These are phyloP conservation scores for Venustoraphidia nigricollis DNA, from an alignment of 2,888 invertebrate genomes.

Conservation along the genomic window DNA sequence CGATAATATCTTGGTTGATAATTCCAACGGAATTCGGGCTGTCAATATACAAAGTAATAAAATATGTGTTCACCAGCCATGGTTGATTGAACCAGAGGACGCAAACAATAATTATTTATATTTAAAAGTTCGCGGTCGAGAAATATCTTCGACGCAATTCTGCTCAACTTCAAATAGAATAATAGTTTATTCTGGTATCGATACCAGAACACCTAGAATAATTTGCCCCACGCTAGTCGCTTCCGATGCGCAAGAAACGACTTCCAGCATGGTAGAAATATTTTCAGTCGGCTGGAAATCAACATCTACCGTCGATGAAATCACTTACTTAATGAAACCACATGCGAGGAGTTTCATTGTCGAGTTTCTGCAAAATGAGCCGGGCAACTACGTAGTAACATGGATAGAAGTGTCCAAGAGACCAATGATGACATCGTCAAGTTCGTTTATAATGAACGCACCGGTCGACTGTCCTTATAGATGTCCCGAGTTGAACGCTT, in stretches of 20 bases:
- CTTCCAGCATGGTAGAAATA: slow-evolving; percentile 39
- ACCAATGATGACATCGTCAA: slow-evolving; percentile 35
- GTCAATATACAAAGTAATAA: slow-evolving; percentile 32
- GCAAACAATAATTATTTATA: slow-evolving; percentile 53
- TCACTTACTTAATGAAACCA: slow-evolving; percentile 26
- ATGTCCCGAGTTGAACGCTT: slow-evolving; percentile 68
- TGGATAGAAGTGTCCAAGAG: slow-evolving; percentile 67
- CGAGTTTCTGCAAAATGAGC: slow-evolving; percentile 57
- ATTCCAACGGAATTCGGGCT: slow-evolving; percentile 33
- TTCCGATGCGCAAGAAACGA: slow-evolving; percentile 18
- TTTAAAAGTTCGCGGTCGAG: slow-evolving; percentile 49
- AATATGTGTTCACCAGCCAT: slow-evolving; percentile 53
- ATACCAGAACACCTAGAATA: slow-evolving; percentile 42
- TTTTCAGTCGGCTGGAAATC: slow-evolving; percentile 57
- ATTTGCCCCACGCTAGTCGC: slow-evolving; percentile 42
- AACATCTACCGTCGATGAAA: slow-evolving; percentile 23
- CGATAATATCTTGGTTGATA: slow-evolving; percentile 30
- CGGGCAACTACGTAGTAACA: slow-evolving; percentile 56
- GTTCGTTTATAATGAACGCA: slow-evolving; percentile 32
- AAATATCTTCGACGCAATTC: slow-evolving; percentile 27
- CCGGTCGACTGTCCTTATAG: slow-evolving; percentile 58
- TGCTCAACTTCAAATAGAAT: slow-evolving; percentile 58
- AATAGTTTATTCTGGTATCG: slow-evolving; percentile 53
- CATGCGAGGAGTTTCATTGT: slow-evolving; percentile 56
- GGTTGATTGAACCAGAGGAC: slow-evolving; percentile 64